Base-by-base conservation (phyloP, 2,888 invertebrate genomes). In the Pinctada fucata region DNA sequence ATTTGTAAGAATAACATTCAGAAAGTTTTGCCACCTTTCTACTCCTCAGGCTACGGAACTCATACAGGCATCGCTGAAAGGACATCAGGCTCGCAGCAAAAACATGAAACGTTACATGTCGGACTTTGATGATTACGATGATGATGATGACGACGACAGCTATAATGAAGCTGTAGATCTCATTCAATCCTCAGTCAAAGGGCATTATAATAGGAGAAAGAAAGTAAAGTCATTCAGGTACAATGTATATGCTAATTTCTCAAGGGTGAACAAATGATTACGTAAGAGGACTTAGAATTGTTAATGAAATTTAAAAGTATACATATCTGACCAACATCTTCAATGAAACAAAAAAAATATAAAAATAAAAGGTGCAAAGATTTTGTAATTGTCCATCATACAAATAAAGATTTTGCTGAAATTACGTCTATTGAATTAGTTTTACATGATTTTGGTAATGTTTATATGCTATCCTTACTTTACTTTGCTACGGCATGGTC, bases 21-120 rank as follows among this genome's bases (percentile, higher is more conserved):
- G 31, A 31, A 1, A 31, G 31, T 67, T 75, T 5, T 58, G 1
- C 6, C n/a, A n/a, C 52, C 2, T 50, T 49, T 58, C 45, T 68
- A 2, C 72, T 10, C 73, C 80, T n/a, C 79, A 90, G 89, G 89
- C 89, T 31, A 86, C 89, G 50, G 87, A 86, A 72, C 72, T 87
- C 16, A 88, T 91, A 48, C 87, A 90, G 75, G 85, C 88, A 67
- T 86, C 90, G 4, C 71, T 91, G 75, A 83, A 82, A 72, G 91
- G 90, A 63, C 91, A 91, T 79, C 79, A 76, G n/a, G 58, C 83
- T 3, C 82, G 90, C 4, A 82, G 84, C 49, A 77, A 79, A 10
- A 84, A 82, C 76, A 82, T 87, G 79, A 65, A 77, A 10, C n/a
- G 51, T 8, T 79, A 83, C 68, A 78, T 78, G 69, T 71, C 75